Conservation (phyloP, 2,113 vertebrate genomes). For the Platysteira castanea region DNA sequence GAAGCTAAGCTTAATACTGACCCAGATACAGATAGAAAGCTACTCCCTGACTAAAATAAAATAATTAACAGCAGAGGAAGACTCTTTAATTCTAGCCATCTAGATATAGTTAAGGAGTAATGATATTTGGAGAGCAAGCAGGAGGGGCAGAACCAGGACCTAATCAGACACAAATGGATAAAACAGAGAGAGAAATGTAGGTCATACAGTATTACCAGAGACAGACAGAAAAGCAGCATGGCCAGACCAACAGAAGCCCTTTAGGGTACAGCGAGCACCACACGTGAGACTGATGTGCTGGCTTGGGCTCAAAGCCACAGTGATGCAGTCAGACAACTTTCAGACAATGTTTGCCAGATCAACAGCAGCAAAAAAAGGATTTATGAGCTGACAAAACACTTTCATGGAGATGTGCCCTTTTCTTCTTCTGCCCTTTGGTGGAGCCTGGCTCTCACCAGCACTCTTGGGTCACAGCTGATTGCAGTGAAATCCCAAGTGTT, state of each 20-base stretch:
- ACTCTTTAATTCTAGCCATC: not conserved
- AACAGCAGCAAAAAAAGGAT: not conserved
- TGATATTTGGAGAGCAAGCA: not conserved
- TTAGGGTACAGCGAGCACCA: accelerated
- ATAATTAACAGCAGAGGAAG: not conserved
- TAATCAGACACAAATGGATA: not conserved
- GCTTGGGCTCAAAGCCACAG: not conserved
- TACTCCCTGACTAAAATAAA: constrained; percentile 24
- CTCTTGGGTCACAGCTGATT: not conserved
- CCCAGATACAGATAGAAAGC: constrained; percentile 20
- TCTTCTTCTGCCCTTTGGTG: not conserved
- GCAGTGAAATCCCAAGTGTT: not conserved
- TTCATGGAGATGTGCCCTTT: not conserved
- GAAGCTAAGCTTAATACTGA: constrained; percentile 48
- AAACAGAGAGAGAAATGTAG: not conserved
- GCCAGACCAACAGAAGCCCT: not conserved
- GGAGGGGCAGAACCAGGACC: not conserved
- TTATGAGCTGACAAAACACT: not conserved
- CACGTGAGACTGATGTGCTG: not conserved
- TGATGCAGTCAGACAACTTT: not conserved
- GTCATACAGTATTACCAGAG: not conserved
- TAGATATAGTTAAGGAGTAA: constrained; percentile 2
- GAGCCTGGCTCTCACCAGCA: not conserved
- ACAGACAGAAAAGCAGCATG: not conserved
- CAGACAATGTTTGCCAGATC: not conserved